Base-by-base conservation (phyloP, 37 sponge, comb jelly and placozoan genomes). In the Haliclona indistincta region DNA sequence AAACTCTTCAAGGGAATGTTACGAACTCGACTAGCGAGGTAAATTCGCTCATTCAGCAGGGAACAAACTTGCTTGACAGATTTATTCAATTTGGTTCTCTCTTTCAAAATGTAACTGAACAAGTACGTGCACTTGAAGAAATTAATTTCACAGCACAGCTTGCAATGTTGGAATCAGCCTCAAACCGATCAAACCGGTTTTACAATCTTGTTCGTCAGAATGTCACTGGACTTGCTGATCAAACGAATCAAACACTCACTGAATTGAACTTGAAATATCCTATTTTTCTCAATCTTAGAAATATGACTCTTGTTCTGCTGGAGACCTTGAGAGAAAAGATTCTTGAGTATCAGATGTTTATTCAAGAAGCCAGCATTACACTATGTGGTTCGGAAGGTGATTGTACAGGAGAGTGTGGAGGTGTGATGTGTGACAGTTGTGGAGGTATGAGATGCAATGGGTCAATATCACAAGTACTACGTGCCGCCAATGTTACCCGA, bases 401-500 rank as follows among this genome's bases (percentile, higher is more conserved):
- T 51, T 51, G 41, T 35, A 63, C 63, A 56, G 60, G 15, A 5
- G 67, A 53, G n/a, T 82, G 83, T 74, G 70, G 68, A 1, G 77
- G 77, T 37, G 52, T 56, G 2, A 26, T 67, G 28, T 67, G 86
- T 85, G 73, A 34, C 17, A 43, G 34, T 11, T 86, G 87, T 68
- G 74, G 75, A 26, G 71, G 30, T 19, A 56, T 35, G 32, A 40
- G 20, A 1, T 83, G 84, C 36, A 47, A 64, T 23, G 70, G 84
- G 38, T 68, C 68, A 32, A 1, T 36, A 33, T 38, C n/a, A 3
- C 37, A 30, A 1, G 84, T 75, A 4, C 1, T 47, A 1, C 28
- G 32, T 23, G 69, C 84, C 3, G 2, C 23, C 0, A 54, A 45
- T 22, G 28, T 37, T 0, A 32, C 68, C 34, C 55, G 17, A 5